These are phyloP conservation scores for Lemur catta DNA, from an alignment of 2,797 vertebrate genomes.

Conservation along the genomic window DNA sequence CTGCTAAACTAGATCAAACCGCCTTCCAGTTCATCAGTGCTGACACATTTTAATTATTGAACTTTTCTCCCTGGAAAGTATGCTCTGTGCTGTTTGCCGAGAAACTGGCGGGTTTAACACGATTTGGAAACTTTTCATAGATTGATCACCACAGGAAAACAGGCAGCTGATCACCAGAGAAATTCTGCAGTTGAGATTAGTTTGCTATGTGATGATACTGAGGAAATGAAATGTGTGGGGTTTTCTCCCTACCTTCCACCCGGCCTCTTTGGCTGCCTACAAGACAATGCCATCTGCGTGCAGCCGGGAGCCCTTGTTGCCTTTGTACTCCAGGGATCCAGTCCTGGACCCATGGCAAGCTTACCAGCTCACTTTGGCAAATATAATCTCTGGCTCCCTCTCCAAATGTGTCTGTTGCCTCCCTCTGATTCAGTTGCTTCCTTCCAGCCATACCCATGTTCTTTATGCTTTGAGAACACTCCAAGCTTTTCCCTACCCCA, in stretches of 20 bases:
- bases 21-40: constrained; percentile 73
- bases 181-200: constrained; percentile 63
- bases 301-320: background rate
- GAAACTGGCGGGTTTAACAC: constrained; percentile 79
- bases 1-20: constrained; percentile 83
- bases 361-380: background rate
- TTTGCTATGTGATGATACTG: constrained; percentile 23
- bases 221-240: background rate
- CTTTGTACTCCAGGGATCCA: background rate
- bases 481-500: background rate
- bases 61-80: constrained; percentile 81
- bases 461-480: background rate
- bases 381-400: background rate
- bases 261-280: background rate
- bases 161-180: constrained; percentile 65
- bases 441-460: background rate
- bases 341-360: background rate
- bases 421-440: background rate
- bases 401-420: background rate
- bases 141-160: constrained; percentile 76
- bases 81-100: constrained; percentile 73
- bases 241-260: background rate
- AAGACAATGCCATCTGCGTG: background rate
- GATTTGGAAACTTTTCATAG: constrained; percentile 78
- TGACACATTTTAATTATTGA: constrained; percentile 86